Conservation (phyloP, 2,113 vertebrate genomes). For the Megaceryle maxima region DNA sequence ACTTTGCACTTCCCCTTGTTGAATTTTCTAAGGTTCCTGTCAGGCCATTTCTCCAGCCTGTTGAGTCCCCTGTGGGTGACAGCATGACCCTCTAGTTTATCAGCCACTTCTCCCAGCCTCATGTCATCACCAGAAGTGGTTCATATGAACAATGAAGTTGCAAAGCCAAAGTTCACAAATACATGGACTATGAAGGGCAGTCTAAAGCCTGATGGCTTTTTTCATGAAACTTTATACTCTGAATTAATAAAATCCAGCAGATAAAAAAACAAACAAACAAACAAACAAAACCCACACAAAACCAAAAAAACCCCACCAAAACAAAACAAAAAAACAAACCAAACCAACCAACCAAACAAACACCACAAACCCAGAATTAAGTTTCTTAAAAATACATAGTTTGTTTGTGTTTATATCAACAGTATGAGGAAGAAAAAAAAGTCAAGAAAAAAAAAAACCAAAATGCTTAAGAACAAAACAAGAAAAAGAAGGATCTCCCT, state of each 20-base stretch:
- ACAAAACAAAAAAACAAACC: background rate
- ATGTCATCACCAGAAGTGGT: background rate
- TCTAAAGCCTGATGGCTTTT: background rate
- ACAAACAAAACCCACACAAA: no score
- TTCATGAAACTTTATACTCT: background rate
- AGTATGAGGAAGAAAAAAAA: background rate
- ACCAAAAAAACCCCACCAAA: no score
- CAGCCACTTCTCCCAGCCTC: background rate
- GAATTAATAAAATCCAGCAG: background rate
- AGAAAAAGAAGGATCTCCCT: background rate
- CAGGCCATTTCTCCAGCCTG: background rate
- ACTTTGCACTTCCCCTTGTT: rapidly evolving
- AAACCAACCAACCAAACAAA: no score
- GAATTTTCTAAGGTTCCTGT: background rate
- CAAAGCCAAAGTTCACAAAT: background rate
- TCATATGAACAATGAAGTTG: background rate
- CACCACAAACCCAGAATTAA: background rate
- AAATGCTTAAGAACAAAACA: background rate
- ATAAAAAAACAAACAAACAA: background rate
- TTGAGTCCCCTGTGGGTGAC: background rate
- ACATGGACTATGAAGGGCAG: background rate
- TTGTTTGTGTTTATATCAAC: background rate
- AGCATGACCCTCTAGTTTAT: background rate
- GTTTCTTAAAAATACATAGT: background rate
- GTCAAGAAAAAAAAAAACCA: background rate